Base-by-base conservation (phyloP, 2,888 invertebrate species). In the Parascotia fuliginaria region DNA sequence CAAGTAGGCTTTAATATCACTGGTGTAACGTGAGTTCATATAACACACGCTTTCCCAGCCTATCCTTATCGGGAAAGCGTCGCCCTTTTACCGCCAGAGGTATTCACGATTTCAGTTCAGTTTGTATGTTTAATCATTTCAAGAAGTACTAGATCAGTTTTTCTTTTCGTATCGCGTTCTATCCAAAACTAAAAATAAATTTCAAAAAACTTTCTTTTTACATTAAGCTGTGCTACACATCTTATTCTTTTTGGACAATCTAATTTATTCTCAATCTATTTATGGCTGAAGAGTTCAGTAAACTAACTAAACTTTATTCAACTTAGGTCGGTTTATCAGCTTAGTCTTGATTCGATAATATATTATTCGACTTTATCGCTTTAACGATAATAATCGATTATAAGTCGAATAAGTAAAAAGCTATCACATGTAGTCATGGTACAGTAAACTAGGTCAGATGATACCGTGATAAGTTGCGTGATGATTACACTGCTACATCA, bases 371-470 rank as follows among this genome's bases (percentile, higher is more conserved):
- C 58, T 54, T 50, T 59, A 33, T 33, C 33, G 33, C 2, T 55
- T 42, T 15, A 40, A 60, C 45, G 46, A 65, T 72, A 71, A 60
- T 68, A 67, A 50, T 65, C 64, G 70, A 68, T 66, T 73, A 59
- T 65, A 64, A 80, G 77, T 79, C 75, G 73, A 77, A 83, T 66
- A 60, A 61, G 52, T 52, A 53, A 41, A 56, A 55, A 51, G 62
- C 72, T 59, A 19, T 19, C n/a, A n/a, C n/a, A n/a, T n/a, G n/a
- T n/a, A n/a, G n/a, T n/a, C 71, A 81, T 81, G 87, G 81, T 85
- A 86, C 78, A 82, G 69, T 85, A 79, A 77, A 68, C 83, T 82
- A 81, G 70, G 81, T 81, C 79, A 60, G 40, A 55, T 58, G 61
- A 41, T 33, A 12, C 19, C 24, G 40, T 55, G 54, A 62, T 73